Evolutionary conservation across 2,113 vertebrate genomes (phyloP).

Genomic region (Numida meleagris): DNA sequence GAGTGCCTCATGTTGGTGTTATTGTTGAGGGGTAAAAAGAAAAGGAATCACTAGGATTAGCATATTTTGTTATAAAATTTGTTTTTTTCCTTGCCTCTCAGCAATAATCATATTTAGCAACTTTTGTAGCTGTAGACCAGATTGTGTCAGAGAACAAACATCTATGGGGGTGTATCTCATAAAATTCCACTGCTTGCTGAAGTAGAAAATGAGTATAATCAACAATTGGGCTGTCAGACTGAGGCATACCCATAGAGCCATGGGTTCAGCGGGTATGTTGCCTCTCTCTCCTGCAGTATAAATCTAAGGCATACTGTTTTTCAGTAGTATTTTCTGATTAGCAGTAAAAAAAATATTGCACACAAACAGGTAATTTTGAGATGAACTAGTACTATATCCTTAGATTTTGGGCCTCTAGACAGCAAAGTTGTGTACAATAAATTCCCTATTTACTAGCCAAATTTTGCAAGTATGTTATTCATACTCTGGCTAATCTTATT

Average conservation of each 20-base stretch:
- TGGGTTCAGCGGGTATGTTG: not conserved
- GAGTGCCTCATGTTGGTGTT: not conserved
- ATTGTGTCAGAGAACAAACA: conserved; percentile 47
- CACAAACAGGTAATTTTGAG: not conserved
- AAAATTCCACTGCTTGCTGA: conserved; percentile 46
- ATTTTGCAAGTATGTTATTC: conserved; percentile 10
- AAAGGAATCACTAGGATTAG: not conserved
- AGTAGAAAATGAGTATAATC: conserved; percentile 35
- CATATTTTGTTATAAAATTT: not conserved
- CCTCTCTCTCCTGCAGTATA: not conserved
- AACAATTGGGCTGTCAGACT: not conserved
- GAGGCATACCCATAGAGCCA: not conserved
- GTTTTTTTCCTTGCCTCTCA: conserved; percentile 35
- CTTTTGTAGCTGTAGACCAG: conserved; percentile 39
- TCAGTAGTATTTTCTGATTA: conserved; percentile 29
- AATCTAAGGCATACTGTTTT: not conserved
- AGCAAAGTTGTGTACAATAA: not conserved
- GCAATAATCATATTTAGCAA: conserved; percentile 64
- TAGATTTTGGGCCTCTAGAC: not conserved
- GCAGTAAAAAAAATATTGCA: not conserved
- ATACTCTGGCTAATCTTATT: not conserved
- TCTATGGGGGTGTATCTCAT: conserved; percentile 46
- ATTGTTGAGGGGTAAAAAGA: not conserved
- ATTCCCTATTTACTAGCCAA: not conserved
- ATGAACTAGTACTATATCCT: not conserved